Base-by-base conservation (phyloP, 2,113 vertebrate genomes). In the Sylvilagus bachmani region DNA sequence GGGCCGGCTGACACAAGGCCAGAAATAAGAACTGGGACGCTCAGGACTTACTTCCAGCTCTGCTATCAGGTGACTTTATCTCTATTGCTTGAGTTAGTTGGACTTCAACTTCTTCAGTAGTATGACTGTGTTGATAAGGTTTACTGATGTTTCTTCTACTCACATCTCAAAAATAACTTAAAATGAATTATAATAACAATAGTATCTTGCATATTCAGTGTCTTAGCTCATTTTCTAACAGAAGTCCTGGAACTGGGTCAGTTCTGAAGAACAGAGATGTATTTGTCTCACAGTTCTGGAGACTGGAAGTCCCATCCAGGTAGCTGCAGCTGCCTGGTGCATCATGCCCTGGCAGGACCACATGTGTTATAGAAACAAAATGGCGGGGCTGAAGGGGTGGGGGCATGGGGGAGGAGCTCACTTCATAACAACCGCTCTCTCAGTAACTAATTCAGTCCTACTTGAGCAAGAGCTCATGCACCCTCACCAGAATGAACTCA, bases 91-190 rank as follows among this genome's bases (percentile, higher is more conserved):
- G 17, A 75, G 19, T 70, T 53, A 36, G 4, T 31, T 62, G 83
- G 64, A 33, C 27, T 92, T 61, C 19, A 89, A 66, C 31, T 24
- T 85, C 33, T 61, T 61, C 2, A 17, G 13, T 66, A 36, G 13
- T 84, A 96, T 89, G 92, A 90, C 2, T 62, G 7, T 8, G 51
- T 73, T 78, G 38, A 73, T 85, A 77, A 84, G 38, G 53, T 77
- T 12, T 51, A 44, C 29, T 88, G 73, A 21, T 17, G n/a, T 58
- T 93, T 86, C 19, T 38, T 10, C 10, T 19, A 16, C 22, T 71
- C 53, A 89, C 12, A 66, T 74, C 38, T 86, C 71, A 67, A 73
- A 91, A 93, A 31, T 53, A 86, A 82, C 85, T 58, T 49, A 74
- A 74, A 58, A 19, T 16, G 53, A 64, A 81, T 79, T 82, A 78